Percentiles rank a stretch among this genome's conserved stretches.
phyloP scores from a whole-genome alignment of 1,140 invertebrate species.

The Dufourea novaeangliae region DNA sequence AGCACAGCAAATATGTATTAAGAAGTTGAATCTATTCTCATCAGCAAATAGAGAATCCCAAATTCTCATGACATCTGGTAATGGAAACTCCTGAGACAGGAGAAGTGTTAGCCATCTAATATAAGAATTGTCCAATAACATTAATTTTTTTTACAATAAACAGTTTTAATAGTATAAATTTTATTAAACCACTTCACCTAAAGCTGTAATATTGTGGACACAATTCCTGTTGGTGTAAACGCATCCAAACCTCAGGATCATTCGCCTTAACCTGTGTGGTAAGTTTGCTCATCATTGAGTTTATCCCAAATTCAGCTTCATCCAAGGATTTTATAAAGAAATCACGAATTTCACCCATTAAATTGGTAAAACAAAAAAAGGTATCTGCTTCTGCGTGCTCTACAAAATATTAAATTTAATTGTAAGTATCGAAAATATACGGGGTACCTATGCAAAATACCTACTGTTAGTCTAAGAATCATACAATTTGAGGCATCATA shows the following conservation, averaged over 20 bases:
- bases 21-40: constrained; percentile 92
- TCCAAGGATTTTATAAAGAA: constrained; percentile 98
- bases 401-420: constrained; percentile 78
- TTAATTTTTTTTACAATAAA: neutral
- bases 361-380: constrained; percentile 98
- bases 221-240: constrained; percentile 91
- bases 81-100: constrained; percentile 97
- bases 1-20: constrained; percentile 95
- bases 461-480: too few species aligned
- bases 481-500: too few species aligned
- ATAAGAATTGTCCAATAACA: constrained; percentile 13
- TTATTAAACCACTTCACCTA: constrained; percentile 81
- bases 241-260: constrained; percentile 90
- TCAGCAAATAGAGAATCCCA: constrained; percentile 98
- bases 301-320: constrained; percentile 94
- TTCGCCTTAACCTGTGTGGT: constrained; percentile 88
- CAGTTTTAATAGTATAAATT: neutral
- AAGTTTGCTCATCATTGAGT: constrained; percentile 91
- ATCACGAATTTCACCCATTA: constrained; percentile 98
- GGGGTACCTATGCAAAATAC: too few species aligned
- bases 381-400: constrained; percentile 97
- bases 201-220: constrained; percentile 98
- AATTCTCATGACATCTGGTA: constrained; percentile 97
- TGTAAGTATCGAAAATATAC: neutral
- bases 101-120: constrained; percentile 96